Base-by-base conservation (phyloP, 2,797 vertebrate genomes). In the Halcyon leucocephala region DNA sequence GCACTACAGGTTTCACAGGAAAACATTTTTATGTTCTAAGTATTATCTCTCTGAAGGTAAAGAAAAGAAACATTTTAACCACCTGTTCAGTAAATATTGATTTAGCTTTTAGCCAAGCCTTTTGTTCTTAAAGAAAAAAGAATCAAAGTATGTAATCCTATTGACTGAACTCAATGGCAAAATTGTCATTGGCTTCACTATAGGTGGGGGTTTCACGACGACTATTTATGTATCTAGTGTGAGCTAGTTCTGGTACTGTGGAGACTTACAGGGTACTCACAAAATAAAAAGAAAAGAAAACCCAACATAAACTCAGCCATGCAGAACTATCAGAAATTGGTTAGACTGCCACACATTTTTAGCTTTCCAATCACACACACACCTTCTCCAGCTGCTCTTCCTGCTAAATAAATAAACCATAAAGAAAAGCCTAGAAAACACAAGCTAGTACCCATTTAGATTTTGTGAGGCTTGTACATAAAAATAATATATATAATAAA, bases 281-380 rank as follows among this genome's bases (percentile, higher is more conserved):
- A 86, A 69, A 81, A 82, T 52, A 67, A 46, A 69, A 22, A 79
- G 12, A 17, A 1, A 58, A 58, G 28, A 51, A 15, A 1, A 35
- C 14, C 12, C 3, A 54, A 10, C 44, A 16, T 37, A 35, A 54
- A 71, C 26, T 79, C 76, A 86, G 35, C 58, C 25, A 2, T 44
- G 65, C 35, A 91, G 87, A 92, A 83, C 67, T 76, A 48, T 26
- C 72, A 88, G 46, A 90, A 84, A 74, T 84, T 66, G 51, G 21
- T 79, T 89, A 72, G 44, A 52, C 21, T 21, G n/a, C 20, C 31
- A 48, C 33, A 69, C 52, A 46, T 82, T 67, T 74, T 91, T 74
- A 87, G 57, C 61, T 92, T 93, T 93, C 82, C 61, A 91, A 4
- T 94, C 94, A 93, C 78, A 84, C n/a, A 24, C n/a, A 35, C 15